Base-by-base conservation (phyloP, 2,797 vertebrate genomes). In the Gambusia yucatana region DNA sequence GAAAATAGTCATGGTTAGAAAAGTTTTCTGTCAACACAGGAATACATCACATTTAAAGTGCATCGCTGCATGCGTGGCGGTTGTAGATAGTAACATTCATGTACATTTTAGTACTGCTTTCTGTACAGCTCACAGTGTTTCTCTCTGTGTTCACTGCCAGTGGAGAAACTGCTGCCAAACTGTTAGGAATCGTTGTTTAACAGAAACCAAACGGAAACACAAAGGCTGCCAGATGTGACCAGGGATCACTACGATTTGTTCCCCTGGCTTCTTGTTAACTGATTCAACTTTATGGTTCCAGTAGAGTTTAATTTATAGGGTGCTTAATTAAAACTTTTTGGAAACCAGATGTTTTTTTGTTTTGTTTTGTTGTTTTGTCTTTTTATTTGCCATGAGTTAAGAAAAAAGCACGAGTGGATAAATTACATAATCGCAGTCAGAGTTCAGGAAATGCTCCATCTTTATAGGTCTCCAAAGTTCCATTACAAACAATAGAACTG, bases 21-120 rank as follows among this genome's bases (percentile, higher is more conserved):
- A 36, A 6, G 77, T 77, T 85, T 88, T 75, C 71, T 55, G 30
- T 88, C 87, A 79, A 83, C 81, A 91, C 82, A 84, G 84, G 78
- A 93, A 92, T 84, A 89, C 77, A 90, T 88, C 85, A 79, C 80
- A 85, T 93, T 91, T 96, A 96, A 96, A 96, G 96, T 96, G 95
- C 95, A 89, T 93, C 88, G 79, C 84, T 93, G 92, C 93, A 88
- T 91, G 88, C 78, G 89, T 88, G 87, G 92, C 76, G 88, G 85
- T 84, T 79, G 77, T 86, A 90, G 91, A 86, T 88, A 92, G 86
- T 91, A 75, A 84, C 59, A 80, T 84, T 59, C 50, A 82, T 87
- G 71, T 86, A 84, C 79, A 86, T 77, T 84, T 79, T 74, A 77
- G 48, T 13, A 57, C 67, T 77, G 76, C 61, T 82, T 82, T 77